A percentile compares a stretch with the other conserved stretches of the same genome.
Conservation (phyloP, 2,797 vertebrate species). For the Myripristis murdjan region DNA sequence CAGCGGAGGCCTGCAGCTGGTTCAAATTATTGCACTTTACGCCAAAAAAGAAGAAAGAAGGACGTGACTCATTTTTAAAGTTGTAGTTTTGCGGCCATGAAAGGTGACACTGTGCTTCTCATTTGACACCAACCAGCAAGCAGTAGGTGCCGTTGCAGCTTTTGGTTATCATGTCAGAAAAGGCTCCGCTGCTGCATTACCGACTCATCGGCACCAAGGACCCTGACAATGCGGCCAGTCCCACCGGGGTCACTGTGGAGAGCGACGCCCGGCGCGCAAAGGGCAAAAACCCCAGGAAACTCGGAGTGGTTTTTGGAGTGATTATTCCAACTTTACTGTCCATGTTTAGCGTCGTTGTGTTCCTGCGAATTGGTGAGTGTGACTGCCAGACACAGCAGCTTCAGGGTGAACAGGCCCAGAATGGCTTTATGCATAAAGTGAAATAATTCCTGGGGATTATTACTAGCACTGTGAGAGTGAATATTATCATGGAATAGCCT, state of each 20-base stretch:
- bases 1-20: neutral
- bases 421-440: too few species aligned
- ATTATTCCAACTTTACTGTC: constrained; percentile 88
- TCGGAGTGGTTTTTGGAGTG: constrained; percentile 87
- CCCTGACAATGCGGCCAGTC: neutral
- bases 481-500: too few species aligned
- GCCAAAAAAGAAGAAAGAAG: neutral
- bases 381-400: too few species aligned
- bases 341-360: constrained; percentile 90
- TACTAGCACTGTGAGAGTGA: too few species aligned
- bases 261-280: neutral
- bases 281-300: constrained; percentile 47
- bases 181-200: constrained; percentile 65
- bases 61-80: neutral
- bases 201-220: constrained; percentile 41
- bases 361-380: constrained; percentile 87
- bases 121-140: neutral
- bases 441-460: too few species aligned
- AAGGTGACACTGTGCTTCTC: neutral
- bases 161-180: constrained; percentile 64
- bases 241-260: neutral
- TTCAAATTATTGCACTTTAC: too few species aligned
- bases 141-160: neutral
- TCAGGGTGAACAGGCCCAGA: too few species aligned
- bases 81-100: neutral